Percentiles rank a stretch among this genome's conserved stretches.
Evolutionary conservation across 2,888 invertebrate genomes (phyloP).

Genomic region (Ferrisia virgata): DNA sequence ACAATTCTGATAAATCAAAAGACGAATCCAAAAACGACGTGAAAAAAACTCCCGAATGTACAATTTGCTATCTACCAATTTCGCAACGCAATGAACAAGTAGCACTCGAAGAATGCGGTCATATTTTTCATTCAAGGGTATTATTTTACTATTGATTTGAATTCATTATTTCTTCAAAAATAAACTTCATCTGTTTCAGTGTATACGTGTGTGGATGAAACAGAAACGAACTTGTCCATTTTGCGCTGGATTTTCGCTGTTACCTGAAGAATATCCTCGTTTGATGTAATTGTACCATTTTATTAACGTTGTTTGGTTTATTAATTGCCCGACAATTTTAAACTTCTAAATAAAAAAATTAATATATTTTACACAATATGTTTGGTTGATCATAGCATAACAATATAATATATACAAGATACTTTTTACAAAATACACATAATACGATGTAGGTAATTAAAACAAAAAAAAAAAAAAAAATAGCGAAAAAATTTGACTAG

Average conservation of each 20-base stretch:
- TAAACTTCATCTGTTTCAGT: neutral
- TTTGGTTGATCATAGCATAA: neutral
- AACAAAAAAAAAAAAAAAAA: neutral
- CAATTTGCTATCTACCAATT: conserved; percentile 10
- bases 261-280: conserved; percentile 18
- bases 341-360: neutral
- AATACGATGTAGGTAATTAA: neutral
- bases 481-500: neutral
- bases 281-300: neutral
- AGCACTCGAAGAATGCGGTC: conserved; percentile 23
- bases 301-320: neutral
- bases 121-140: conserved; percentile 28
- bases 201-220: conserved; percentile 18
- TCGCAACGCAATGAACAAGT: neutral
- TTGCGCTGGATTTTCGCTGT: conserved; percentile 15
- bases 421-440: neutral
- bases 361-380: neutral
- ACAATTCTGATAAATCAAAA: neutral
- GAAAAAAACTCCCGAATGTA: neutral
- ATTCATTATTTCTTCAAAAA: no score
- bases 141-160: neutral
- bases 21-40: neutral
- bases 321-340: neutral
- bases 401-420: neutral
- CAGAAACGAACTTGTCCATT: conserved; percentile 31